Base-by-base conservation (phyloP, 2,888 invertebrate genomes). In the Xylota sylvarum region DNA sequence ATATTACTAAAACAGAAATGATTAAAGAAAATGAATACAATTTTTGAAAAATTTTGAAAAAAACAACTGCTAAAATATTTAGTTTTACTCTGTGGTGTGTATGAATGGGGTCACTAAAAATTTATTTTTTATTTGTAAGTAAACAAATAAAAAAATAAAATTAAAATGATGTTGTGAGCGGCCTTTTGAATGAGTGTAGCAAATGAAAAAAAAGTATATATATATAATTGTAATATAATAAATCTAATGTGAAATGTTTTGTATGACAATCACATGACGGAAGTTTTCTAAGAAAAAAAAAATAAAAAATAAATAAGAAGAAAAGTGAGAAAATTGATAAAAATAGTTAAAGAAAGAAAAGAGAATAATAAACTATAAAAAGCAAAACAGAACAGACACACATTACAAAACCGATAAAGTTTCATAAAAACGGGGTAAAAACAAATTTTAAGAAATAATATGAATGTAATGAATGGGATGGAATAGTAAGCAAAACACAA, bases 181-280 rank as follows among this genome's bases (percentile, higher is more conserved):
- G 85, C 80, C 80, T 85, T 83, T 56, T 86, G 81, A 86, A 82
- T 86, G 86, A 77, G 67, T 77, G 77, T 86, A 86, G 77, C 55
- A 82, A 82, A 82, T 82, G 74, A 86, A 85, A 85, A 69, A 65
- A 30, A 43, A 58, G 74, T 83, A 72, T 70, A 77, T 67, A 81
- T 79, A 83, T 83, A 88, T 89, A 89, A 89, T 88, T 92, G 92
- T 92, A 92, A 90, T 90, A 91, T 90, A 90, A 90, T 91, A 89
- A 89, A 91, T 90, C 91, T 92, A 92, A 88, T 92, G 92, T 92
- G 92, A 92, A 92, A 92, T 92, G 92, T 92, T 92, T 92, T 92
- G 92, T 92, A 92, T 92, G 92, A 92, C 92, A 92, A 92, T 92
- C 92, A 92, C 92, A 92, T 92, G 91, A 91, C 90, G 90, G 90